Base-by-base conservation (phyloP, 2,113 vertebrate species). In the Hiodon tergisus region DNA sequence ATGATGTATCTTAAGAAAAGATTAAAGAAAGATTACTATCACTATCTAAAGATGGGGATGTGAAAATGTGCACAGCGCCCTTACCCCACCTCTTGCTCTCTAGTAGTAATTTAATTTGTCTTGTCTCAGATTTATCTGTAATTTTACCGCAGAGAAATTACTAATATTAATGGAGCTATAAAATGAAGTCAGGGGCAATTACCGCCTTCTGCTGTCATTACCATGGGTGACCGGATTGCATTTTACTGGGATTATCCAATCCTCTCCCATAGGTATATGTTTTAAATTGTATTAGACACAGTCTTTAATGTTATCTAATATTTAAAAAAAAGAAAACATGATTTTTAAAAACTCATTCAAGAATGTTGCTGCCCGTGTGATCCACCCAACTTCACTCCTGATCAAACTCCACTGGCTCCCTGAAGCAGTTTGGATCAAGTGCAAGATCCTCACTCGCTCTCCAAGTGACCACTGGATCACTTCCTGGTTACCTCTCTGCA, bases 1-100 rank as follows among this genome's bases (percentile, higher is more conserved):
- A 89, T 90, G 91, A 96, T 96, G 96, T 95, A 98, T 98, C 95
- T 95, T 93, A 94, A 96, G 96, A 98, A 98, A 96, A 97, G 97
- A 95, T 95, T 95, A 98, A 98, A 31, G 2, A 31, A 31, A 31
- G 31, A 31, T 31, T 31, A 31, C 98, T 96, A 98, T 98, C 97
- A 98, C 94, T 93, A 93, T 90, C 93, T 98, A 98, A 99, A 98
- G 96, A 96, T 94, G 92, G 92, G 89, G 91, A 85, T 96, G 95
- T 98, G 94, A 93, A 98, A 98, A 95, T 92, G 31, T 1, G 31
- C 83, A 71, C 86, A 85, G 91, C 90, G 83, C 80, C 61, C 77
- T 77, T 80, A 81, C 82, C 91, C 90, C 93, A 93, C 89, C 91
- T 93, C 92, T 87, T 87, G 92, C 82, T 86, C 85, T 68, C 17